Percentiles rank a stretch among this genome's conserved stretches.
phyloP scores from a whole-genome alignment of 2,113 vertebrate species.

The Pangasianodon hypophthalmus region DNA sequence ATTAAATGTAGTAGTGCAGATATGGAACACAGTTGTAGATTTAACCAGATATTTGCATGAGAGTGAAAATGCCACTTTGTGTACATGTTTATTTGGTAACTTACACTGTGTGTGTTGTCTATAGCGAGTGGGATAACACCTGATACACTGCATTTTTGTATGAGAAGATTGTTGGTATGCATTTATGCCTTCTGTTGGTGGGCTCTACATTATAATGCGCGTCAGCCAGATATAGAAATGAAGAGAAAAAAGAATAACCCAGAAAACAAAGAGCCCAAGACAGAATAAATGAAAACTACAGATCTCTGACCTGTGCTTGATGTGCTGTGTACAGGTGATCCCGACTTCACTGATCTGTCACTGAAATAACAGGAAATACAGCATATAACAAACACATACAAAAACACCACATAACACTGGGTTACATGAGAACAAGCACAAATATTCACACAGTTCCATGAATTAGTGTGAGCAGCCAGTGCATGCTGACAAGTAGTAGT shows the following conservation, averaged over 20 bases:
- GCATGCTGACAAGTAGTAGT: constrained; percentile 46
- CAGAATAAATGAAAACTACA: neutral
- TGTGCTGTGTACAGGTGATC: constrained; percentile 75
- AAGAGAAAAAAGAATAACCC: neutral
- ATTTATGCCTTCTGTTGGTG: constrained; percentile 31
- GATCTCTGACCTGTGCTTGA: constrained; percentile 80
- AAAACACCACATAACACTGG: neutral
- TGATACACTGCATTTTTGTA: constrained; percentile 57
- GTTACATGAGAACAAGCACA: constrained; percentile 12
- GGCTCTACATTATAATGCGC: constrained; percentile 25
- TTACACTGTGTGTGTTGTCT: neutral
- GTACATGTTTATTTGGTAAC: neutral
- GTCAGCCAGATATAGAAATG: neutral
- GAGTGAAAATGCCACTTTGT: neutral
- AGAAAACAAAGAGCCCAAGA: neutral
- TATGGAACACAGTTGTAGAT: no score
- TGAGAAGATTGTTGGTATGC: constrained; percentile 58
- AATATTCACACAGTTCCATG: neutral
- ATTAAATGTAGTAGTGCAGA: no score
- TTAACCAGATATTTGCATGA: constrained; percentile 47
- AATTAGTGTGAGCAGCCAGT: constrained; percentile 33
- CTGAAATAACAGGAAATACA: constrained; percentile 70
- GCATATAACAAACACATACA: constrained; percentile 19
- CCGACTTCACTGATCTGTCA: constrained; percentile 82
- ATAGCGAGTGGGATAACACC: neutral